Evolutionary conservation across 2,888 invertebrate species (phyloP).

Genomic region (Arctia plantaginis): DNA sequence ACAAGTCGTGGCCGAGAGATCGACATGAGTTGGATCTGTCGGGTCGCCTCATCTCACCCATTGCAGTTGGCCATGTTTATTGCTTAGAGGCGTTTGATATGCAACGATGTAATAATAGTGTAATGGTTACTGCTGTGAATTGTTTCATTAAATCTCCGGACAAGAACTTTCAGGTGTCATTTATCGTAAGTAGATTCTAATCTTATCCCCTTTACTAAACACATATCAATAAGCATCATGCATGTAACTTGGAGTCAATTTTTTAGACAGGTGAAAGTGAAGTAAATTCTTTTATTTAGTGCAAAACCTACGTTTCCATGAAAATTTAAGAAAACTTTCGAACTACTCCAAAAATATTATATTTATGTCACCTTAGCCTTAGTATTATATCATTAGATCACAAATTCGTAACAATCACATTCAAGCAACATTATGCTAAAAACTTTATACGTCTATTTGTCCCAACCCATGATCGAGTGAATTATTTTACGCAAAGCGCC

Average conservation of each 20-base stretch:
- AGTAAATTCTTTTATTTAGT: neutral
- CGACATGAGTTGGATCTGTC: constrained; percentile 63
- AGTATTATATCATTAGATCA: neutral
- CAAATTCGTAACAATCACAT: neutral
- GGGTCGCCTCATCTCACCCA: constrained; percentile 59
- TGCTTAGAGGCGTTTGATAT: constrained; percentile 79
- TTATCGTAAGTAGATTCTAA: constrained; percentile 68
- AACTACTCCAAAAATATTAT: neutral
- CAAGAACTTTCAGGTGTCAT: constrained; percentile 73
- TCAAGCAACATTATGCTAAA: neutral
- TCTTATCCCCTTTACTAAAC: neutral
- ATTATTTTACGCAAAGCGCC: neutral
- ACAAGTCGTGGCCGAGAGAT: constrained; percentile 60
- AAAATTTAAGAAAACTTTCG: neutral
- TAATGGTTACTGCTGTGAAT: constrained; percentile 65
- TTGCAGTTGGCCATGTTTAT: constrained; percentile 64
- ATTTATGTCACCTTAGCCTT: neutral
- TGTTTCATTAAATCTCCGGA: constrained; percentile 66
- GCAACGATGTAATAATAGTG: constrained; percentile 61
- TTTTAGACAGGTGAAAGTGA: no score
- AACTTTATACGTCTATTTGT: neutral
- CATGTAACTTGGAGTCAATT: neutral
- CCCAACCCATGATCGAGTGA: neutral
- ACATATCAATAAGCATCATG: neutral
- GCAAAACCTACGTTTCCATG: neutral